Percentiles rank a stretch among this genome's conserved stretches.
Conservation (phyloP, 2,888 invertebrate species). For the Rhodophaea formosa region DNA sequence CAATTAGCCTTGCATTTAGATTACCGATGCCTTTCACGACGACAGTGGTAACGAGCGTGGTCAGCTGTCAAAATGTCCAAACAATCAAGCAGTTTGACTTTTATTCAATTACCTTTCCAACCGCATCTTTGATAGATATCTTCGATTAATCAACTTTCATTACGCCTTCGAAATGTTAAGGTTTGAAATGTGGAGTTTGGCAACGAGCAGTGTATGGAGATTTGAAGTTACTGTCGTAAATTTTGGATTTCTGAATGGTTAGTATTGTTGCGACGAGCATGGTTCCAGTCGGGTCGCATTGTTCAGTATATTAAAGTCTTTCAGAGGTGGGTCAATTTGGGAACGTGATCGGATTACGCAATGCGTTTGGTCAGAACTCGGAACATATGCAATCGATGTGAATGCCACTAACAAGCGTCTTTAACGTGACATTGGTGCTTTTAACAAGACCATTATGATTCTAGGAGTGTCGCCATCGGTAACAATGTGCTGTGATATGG, state of each 20-base stretch:
- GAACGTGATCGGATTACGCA: conserved; percentile 68
- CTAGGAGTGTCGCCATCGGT: conserved; percentile 14
- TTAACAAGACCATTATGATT: conserved; percentile 25
- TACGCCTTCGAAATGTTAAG: conserved; percentile 20
- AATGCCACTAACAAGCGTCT: conserved; percentile 49
- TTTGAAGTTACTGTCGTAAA: conserved; percentile 18
- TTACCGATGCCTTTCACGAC: conserved; percentile 77
- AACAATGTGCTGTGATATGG: conserved; percentile 8
- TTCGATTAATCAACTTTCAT: conserved; percentile 24
- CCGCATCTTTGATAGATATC: not conserved
- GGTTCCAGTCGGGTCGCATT: conserved; percentile 61
- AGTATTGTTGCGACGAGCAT: conserved; percentile 39
- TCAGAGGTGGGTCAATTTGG: conserved; percentile 69
- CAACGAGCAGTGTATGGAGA: conserved; percentile 37
- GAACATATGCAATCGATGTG: conserved; percentile 47
- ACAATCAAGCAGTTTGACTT: conserved; percentile 65
- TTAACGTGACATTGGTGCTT: conserved; percentile 37
- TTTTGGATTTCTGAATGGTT: conserved; percentile 33
- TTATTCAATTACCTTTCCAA: conserved; percentile 32
- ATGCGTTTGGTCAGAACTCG: conserved; percentile 49
- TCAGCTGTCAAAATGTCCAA: conserved; percentile 81
- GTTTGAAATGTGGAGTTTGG: not conserved
- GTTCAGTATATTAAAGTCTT: conserved; percentile 76
- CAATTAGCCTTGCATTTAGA: conserved; percentile 79
- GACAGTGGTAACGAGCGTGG: conserved; percentile 78